Evolutionary conservation across 2,888 invertebrate genomes (phyloP).

Genomic region (Pollenia angustigena): DNA sequence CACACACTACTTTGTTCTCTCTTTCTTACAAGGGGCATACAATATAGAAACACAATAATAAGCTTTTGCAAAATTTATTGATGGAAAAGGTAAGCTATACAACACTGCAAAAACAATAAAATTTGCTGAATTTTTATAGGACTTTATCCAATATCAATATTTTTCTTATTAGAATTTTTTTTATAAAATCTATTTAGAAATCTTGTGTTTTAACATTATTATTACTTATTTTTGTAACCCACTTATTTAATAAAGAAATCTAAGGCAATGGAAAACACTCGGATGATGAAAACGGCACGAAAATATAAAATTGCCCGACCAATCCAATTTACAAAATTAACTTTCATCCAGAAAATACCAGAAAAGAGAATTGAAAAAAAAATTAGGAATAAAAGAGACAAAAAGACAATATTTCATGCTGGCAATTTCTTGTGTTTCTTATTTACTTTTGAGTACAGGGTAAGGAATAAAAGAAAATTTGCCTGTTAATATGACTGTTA

Average conservation of each 20-base stretch:
- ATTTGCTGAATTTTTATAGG: background rate
- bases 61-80: background rate
- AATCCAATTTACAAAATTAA: conserved; percentile 9
- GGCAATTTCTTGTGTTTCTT: background rate
- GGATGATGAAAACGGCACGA: conserved; percentile 10
- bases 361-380: background rate
- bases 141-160: background rate
- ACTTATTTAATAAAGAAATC: background rate
- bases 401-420: background rate
- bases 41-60: background rate
- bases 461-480: too few species aligned
- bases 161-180: background rate
- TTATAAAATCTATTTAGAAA: background rate
- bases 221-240: background rate
- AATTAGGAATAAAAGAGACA: background rate
- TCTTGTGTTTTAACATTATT: background rate
- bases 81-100: conserved; percentile 12
- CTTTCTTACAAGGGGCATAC: background rate
- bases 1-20: background rate
- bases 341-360: conserved; percentile 24
- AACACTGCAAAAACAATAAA: too few species aligned
- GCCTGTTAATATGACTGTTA: too few species aligned
- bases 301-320: conserved; percentile 22
- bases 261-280: background rate
- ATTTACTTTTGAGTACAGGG: too few species aligned